phyloP scores from a whole-genome alignment of 2,113 vertebrate genomes.

The Osmerus mordax region DNA sequence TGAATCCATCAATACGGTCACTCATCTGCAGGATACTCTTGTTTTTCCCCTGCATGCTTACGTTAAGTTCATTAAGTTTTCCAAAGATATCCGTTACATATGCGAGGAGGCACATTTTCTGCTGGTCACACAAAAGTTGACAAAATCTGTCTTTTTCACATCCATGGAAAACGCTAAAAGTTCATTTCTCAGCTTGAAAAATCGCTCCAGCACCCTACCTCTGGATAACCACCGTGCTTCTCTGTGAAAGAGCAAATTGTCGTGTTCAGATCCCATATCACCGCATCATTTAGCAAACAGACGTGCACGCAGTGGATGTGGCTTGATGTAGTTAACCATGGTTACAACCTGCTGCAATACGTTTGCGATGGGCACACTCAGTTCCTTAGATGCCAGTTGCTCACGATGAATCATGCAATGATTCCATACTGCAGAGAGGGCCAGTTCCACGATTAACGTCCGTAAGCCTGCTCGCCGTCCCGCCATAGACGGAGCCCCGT shows the following conservation, averaged over 20 bases:
- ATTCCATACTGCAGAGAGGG: not conserved
- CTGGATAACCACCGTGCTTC: conserved; percentile 16
- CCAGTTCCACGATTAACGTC: not conserved
- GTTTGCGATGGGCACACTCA: not conserved
- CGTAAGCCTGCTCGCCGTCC: not conserved
- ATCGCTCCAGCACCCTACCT: not conserved
- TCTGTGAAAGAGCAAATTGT: conserved; percentile 7
- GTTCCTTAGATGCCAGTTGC: conserved; percentile 5
- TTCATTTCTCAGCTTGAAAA: conserved; percentile 9
- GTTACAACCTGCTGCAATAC: conserved; percentile 2
- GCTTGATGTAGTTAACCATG: conserved; percentile 15
- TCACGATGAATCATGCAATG: conserved; percentile 12
- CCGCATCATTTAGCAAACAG: conserved; percentile 9
- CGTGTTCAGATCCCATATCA: conserved; percentile 2
- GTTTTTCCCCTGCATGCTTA: conserved; percentile 12
- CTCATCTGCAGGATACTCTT: not conserved
- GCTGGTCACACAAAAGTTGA: too few species aligned
- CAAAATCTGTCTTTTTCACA: too few species aligned
- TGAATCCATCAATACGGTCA: not conserved
- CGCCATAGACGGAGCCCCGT: conserved; percentile 10
- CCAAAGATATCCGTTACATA: conserved; percentile 17
- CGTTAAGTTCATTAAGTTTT: conserved; percentile 9
- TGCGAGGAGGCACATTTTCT: conserved; percentile 7
- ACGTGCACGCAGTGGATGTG: not conserved
- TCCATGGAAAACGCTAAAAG: not conserved